Percentiles rank a stretch among this genome's conserved stretches.
phyloP scores from a whole-genome alignment of 2,113 vertebrate species.

The Poeciliopsis occidentalis region DNA sequence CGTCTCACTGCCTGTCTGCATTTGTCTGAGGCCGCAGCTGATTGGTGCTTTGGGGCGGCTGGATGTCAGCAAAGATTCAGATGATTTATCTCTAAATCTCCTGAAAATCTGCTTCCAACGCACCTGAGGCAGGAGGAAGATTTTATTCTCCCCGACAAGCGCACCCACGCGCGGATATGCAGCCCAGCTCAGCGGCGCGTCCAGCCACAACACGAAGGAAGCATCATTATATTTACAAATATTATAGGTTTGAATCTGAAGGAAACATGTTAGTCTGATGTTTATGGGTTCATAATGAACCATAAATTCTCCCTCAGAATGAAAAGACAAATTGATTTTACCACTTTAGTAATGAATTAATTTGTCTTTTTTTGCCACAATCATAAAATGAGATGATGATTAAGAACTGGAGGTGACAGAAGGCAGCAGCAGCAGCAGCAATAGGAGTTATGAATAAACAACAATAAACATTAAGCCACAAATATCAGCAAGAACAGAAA shows the following conservation, averaged over 20 bases:
- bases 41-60: slow-evolving; percentile 49
- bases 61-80: slow-evolving; percentile 50
- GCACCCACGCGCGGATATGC: slow-evolving; percentile 15
- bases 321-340: too few species aligned
- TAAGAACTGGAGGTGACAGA: too few species aligned
- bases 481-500: slow-evolving; percentile 19
- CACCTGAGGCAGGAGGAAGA: slow-evolving; percentile 51
- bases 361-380: not conserved
- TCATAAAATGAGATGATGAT: not conserved
- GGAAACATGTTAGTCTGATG: not conserved
- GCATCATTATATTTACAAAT: not conserved
- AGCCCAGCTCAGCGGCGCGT: not conserved
- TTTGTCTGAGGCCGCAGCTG: slow-evolving; percentile 50
- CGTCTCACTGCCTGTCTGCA: slow-evolving; percentile 43
- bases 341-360: not conserved
- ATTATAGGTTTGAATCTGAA: slow-evolving; percentile 19
- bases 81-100: slow-evolving; percentile 55
- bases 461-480: slow-evolving; percentile 23
- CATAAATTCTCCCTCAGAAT: not conserved
- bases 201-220: not conserved
- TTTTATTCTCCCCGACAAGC: slow-evolving; percentile 39
- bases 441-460: slow-evolving; percentile 38
- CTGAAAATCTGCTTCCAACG: slow-evolving; percentile 51
- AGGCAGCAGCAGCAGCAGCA: slow-evolving; percentile 18
- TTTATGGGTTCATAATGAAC: not conserved